Base-by-base conservation (phyloP, 2,888 invertebrate genomes). In the Drosophila merina region DNA sequence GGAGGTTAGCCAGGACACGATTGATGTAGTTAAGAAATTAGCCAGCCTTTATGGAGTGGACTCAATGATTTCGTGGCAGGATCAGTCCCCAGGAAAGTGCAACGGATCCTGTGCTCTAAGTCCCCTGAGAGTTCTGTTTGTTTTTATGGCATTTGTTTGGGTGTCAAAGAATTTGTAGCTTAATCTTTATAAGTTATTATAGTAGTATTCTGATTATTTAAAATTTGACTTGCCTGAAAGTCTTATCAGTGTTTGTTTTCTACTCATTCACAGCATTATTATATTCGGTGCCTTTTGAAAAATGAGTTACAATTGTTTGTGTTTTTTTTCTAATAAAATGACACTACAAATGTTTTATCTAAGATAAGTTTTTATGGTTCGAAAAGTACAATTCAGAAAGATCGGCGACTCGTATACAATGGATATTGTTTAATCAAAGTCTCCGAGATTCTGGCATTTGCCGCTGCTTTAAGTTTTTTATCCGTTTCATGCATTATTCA, bases 1-100 rank as follows among this genome's bases (percentile, higher is more conserved):
- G 2, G 36, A 57, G 42, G 30, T 75, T 6, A 8, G 8, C 72
- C 60, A 57, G 36, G 2, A 10, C 42, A 20, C 42, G 0, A 49
- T 59, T 0, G 5, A 51, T 0, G 0, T 30, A 6, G 12, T 78
- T 1, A 25, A 79, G 12, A 1, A 6, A 0, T 1, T 51, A 4
- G 70, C 76, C n/a, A 31, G 63, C 8, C 1, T 38, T 0, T 40
- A 45, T 3, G 62, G 67, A 36, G 12, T 36, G 40, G 20, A 20
- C 20, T 42, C 40, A 7, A 42, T 74, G 8, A 58, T 86, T 8
- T 55, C 49, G 6, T 79, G 79, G 79, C 60, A 74, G 20, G 62
- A 76, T 5, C 79, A 79, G 31, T 56, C 74, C 9, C 51, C 66
- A 31, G 76, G 66, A 9, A 49, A 40, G 1, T 79, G 79, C 51